These are phyloP conservation scores for rabbit (Oryctolagus cuniculus) DNA, from an alignment of 2,113 vertebrate genomes.

Conservation along the genomic window DNA sequence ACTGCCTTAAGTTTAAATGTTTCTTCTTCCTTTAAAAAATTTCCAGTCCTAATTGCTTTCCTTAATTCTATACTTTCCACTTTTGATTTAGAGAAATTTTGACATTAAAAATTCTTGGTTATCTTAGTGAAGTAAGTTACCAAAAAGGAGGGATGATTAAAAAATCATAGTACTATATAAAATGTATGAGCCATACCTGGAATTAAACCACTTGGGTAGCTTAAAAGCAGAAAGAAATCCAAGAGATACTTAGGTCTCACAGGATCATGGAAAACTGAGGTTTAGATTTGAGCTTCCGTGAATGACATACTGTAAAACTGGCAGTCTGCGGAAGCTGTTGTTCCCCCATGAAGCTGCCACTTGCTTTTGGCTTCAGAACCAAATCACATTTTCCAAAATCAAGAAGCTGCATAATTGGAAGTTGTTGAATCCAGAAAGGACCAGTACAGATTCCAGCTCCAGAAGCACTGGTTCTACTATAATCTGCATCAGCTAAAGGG, in stretches of 20 bases:
- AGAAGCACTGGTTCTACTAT: not conserved
- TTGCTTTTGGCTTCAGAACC: not conserved
- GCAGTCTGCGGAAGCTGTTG: not conserved
- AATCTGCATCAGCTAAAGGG: not conserved
- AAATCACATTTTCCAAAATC: not conserved
- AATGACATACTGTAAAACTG: not conserved
- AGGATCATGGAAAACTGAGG: not conserved
- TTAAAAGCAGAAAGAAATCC: not conserved
- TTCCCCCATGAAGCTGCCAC: not conserved
- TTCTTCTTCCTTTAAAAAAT: not conserved
- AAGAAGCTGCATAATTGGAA: not conserved
- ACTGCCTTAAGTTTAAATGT: not conserved
- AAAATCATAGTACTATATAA: not conserved
- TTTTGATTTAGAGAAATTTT: constrained; percentile 5
- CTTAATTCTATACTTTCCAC: not conserved
- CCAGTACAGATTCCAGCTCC: too few species aligned
- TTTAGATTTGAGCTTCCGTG: not conserved
- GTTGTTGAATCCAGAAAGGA: not conserved
- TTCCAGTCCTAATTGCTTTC: not conserved
- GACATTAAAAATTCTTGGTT: not conserved
- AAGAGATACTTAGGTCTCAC: not conserved
- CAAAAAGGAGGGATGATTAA: not conserved
- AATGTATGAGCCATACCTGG: not conserved
- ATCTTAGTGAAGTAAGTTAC: not conserved
- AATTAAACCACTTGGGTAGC: not conserved